Conservation (phyloP, 1,140 invertebrate species). For the Macrobrachium rosenbergii region DNA sequence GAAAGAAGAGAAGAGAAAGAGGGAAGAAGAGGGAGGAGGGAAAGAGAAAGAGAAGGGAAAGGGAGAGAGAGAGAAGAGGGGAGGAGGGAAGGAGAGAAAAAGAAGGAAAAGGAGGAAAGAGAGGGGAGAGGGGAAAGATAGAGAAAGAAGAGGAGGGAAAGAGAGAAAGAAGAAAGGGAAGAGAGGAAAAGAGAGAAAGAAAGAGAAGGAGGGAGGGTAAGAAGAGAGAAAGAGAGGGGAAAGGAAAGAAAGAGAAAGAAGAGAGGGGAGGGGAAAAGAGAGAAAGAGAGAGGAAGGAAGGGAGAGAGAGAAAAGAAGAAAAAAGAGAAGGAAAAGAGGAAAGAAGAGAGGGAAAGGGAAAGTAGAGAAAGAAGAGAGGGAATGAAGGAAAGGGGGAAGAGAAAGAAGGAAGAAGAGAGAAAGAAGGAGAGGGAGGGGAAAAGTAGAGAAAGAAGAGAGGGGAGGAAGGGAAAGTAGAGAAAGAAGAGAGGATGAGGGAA, state of each 20-base stretch:
- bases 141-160: background rate
- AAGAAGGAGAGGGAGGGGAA: background rate
- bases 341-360: no score
- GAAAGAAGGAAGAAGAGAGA: background rate
- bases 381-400: no score
- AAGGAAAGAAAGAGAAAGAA: conserved; percentile 39
- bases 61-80: background rate
- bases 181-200: background rate
- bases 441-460: background rate
- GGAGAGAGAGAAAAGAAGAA: no score
- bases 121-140: background rate
- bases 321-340: no score
- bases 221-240: background rate
- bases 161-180: background rate
- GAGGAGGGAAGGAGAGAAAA: background rate
- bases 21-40: background rate
- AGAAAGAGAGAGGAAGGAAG: no score
- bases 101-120: background rate
- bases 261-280: conserved; percentile 41
- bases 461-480: background rate
- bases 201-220: background rate
- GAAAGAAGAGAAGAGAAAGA: background rate
- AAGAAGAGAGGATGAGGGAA: background rate
- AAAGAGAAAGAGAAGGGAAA: background rate
- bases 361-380: no score